A percentile compares a stretch with the other conserved stretches of the same genome.
These are phyloP conservation scores for Cyphomyrus discorhynchus DNA, from an alignment of 2,113 vertebrate genomes.

Conservation along the genomic window DNA sequence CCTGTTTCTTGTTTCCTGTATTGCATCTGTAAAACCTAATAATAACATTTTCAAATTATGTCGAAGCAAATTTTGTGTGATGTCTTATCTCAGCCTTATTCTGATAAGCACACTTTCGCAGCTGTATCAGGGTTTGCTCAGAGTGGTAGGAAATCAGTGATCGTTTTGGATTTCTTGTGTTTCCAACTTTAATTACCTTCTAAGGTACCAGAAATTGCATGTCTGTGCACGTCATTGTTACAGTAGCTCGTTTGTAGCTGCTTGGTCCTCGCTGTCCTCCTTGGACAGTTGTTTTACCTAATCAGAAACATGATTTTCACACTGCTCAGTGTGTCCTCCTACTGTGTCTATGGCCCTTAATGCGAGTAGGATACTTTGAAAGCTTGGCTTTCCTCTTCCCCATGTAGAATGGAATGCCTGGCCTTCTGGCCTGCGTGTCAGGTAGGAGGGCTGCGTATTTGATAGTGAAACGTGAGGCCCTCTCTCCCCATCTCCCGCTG, in stretches of 20 bases:
- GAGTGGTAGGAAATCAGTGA: too few relatives aligned
- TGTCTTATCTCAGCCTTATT: too few relatives aligned
- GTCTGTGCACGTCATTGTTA: neutral
- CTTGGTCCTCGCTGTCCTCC: neutral
- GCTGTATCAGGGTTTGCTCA: too few relatives aligned
- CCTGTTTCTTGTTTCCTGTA: too few relatives aligned
- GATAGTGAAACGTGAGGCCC: neutral
- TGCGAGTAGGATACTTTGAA: neutral
- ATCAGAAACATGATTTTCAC: neutral
- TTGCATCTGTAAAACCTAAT: too few relatives aligned
- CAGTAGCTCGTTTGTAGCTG: neutral
- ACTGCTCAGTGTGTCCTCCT: neutral
- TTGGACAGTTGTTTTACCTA: neutral
- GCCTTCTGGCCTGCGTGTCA: neutral
- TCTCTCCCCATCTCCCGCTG: neutral
- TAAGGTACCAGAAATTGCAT: neutral
- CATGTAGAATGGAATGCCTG: neutral
- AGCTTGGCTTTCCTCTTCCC: neutral
- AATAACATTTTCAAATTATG: too few relatives aligned
- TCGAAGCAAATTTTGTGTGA: too few relatives aligned
- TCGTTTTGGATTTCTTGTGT: too few relatives aligned
- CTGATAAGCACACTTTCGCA: too few relatives aligned
- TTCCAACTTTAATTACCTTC: too few relatives aligned
- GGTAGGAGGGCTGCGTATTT: neutral
- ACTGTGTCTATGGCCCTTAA: neutral